Base-by-base conservation (phyloP, 2,113 vertebrate species). In the Cavia aperea region DNA sequence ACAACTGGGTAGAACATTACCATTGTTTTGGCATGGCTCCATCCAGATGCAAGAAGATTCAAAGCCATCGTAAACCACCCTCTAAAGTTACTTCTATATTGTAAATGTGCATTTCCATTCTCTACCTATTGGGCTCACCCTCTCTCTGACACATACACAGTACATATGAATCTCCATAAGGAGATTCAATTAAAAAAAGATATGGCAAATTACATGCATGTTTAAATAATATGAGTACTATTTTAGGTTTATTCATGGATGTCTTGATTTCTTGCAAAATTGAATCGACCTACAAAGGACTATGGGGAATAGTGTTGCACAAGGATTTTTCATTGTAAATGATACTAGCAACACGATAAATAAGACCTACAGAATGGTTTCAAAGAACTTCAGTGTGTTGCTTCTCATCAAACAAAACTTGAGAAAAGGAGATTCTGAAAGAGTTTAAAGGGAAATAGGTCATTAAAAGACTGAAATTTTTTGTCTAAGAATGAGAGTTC, bases 341-440 rank as follows among this genome's bases (percentile, higher is more conserved):
- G 66, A 3, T 92, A 90, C 65, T 72, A 72, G 23, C 78, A 51
- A 33, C 8, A 79, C 46, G 54, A 16, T 82, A 86, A 93, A 56
- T 65, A 86, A 72, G 60, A 94, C 29, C 51, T 51, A 33, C 46
- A 84, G 84, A 72, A 81, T 78, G 4, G 90, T 92, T 93, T 77
- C 63, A 94, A 77, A 90, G 86, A 85, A 21, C 39, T 75, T 94
- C n/a, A 75, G 88, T 19, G 21, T 84, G 3, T 26, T 90, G 19
- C 54, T 68, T 83, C 49, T 91, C 88, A 63, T 51, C 62, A 75
- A 23, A 70, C 0, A 89, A 88, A 90, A 88, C 49, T 78, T 72
- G 24, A 36, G n/a, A 18, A 51, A 91, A 89, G 43, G 14, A 39
- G 16, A n/a, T 31, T 82, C 24, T 86, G 33, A 86, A 72, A 49